phyloP scores from a whole-genome alignment of 2,888 invertebrate species.

The Craniophora ligustri region DNA sequence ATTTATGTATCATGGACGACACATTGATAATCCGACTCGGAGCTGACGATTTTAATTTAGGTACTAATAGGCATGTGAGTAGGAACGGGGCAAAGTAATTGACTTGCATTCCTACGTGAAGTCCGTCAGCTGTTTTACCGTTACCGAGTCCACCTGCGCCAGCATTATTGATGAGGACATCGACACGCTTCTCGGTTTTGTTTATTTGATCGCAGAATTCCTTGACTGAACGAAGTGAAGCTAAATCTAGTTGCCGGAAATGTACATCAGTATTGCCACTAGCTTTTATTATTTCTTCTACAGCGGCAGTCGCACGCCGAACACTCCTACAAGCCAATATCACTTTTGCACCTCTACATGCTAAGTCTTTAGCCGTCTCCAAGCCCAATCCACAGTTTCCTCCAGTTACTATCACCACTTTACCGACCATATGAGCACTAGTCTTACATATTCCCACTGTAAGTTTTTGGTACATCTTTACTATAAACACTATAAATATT shows the following conservation, averaged over 20 bases:
- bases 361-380: conserved; percentile 86
- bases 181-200: conserved; percentile 82
- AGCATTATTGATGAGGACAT: conserved; percentile 90
- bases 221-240: conserved; percentile 83
- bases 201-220: conserved; percentile 88
- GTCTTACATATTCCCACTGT: conserved; percentile 78
- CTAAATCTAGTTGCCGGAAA: conserved; percentile 77
- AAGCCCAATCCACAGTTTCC: conserved; percentile 86
- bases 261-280: conserved; percentile 77
- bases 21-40: conserved; percentile 91
- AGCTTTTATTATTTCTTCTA: conserved; percentile 73
- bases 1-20: conserved; percentile 88
- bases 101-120: conserved; percentile 91
- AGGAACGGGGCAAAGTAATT: conserved; percentile 93
- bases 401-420: conserved; percentile 83
- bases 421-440: conserved; percentile 83
- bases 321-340: conserved; percentile 85
- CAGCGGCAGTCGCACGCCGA: conserved; percentile 73
- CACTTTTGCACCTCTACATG: conserved; percentile 83
- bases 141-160: conserved; percentile 84
- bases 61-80: conserved; percentile 89
- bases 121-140: conserved; percentile 89
- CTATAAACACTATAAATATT: conserved; percentile 60
- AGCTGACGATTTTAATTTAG: conserved; percentile 86
- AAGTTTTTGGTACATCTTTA: conserved; percentile 80